A percentile compares a stretch with the other conserved stretches of the same genome.
Evolutionary conservation across 2,113 vertebrate genomes (phyloP).

Genomic region (Abramis brama): DNA sequence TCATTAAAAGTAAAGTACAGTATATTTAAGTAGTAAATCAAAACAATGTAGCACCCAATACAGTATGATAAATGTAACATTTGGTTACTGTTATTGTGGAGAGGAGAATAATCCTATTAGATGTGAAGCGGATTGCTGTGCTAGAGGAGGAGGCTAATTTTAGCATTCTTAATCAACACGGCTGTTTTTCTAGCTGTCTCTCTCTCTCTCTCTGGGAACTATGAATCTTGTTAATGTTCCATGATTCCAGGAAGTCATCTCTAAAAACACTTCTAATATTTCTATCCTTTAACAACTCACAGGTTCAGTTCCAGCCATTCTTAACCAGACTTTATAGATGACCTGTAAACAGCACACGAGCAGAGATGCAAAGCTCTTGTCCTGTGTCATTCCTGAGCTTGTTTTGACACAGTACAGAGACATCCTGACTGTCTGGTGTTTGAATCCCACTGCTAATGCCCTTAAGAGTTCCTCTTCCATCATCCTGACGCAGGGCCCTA

Average conservation of each 20-base stretch:
- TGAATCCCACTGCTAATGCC: constrained; percentile 6
- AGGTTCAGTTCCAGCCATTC: background rate
- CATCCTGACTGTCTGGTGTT: constrained; percentile 15
- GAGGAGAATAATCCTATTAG: constrained; percentile 19
- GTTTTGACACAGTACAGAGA: constrained; percentile 37
- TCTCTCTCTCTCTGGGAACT: constrained; percentile 33
- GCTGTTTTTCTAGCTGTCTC: constrained; percentile 5
- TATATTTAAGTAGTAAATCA: background rate
- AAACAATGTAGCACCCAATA: background rate
- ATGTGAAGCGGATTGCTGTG: background rate
- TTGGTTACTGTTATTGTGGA: constrained; percentile 24
- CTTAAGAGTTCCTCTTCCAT: constrained; percentile 29
- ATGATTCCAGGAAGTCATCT: constrained; percentile 22
- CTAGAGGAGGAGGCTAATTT: background rate
- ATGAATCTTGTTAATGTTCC: constrained; percentile 21
- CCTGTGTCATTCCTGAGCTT: constrained; percentile 13
- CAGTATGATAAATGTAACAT: background rate
- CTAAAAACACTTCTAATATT: background rate
- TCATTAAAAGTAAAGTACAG: background rate
- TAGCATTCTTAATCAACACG: constrained; percentile 28
- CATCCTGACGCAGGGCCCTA: constrained; percentile 3
- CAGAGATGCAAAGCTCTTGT: constrained; percentile 1
- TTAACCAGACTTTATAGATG: constrained; percentile 3
- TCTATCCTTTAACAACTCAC: background rate
- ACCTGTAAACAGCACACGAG: background rate